Conservation (phyloP, 2,113 vertebrate species). For the Myotis brandtii region DNA sequence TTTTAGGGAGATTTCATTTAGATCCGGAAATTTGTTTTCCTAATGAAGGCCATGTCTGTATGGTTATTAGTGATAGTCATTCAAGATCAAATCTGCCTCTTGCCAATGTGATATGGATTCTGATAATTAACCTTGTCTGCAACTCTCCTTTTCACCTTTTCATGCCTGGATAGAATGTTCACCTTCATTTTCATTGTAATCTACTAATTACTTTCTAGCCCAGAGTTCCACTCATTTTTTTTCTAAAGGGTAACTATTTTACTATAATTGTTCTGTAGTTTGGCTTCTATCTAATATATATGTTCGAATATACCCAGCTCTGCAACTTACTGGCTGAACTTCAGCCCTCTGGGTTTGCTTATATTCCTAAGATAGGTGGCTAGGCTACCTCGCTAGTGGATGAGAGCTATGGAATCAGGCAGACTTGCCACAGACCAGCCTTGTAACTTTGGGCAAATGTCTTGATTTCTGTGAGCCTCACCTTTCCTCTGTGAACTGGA, state of each 20-base stretch:
- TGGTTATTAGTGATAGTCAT: constrained; percentile 59
- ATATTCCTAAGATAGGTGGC: background rate
- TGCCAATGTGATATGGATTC: background rate
- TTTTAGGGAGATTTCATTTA: constrained; percentile 76
- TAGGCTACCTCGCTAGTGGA: background rate
- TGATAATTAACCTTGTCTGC: constrained; percentile 64
- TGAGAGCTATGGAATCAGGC: background rate
- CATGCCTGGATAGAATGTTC: constrained; percentile 27
- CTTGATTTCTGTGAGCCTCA: background rate
- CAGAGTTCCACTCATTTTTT: constrained; percentile 65
- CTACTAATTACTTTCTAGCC: constrained; percentile 54
- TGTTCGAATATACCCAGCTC: background rate
- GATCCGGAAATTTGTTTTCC: constrained; percentile 75
- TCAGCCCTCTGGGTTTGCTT: background rate
- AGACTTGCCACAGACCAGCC: background rate
- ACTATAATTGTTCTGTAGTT: background rate
- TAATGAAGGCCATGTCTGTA: constrained; percentile 58
- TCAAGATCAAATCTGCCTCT: constrained; percentile 69
- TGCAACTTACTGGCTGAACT: background rate
- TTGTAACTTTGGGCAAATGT: background rate
- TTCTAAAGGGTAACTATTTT: constrained; percentile 63
- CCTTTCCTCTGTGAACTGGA: background rate
- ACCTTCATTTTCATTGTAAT: constrained; percentile 61
- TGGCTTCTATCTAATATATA: constrained; percentile 5
- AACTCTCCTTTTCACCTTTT: constrained; percentile 47